These are phyloP conservation scores for Petrolisthes manimaculis DNA, from an alignment of 2,888 invertebrate genomes.

Conservation along the genomic window DNA sequence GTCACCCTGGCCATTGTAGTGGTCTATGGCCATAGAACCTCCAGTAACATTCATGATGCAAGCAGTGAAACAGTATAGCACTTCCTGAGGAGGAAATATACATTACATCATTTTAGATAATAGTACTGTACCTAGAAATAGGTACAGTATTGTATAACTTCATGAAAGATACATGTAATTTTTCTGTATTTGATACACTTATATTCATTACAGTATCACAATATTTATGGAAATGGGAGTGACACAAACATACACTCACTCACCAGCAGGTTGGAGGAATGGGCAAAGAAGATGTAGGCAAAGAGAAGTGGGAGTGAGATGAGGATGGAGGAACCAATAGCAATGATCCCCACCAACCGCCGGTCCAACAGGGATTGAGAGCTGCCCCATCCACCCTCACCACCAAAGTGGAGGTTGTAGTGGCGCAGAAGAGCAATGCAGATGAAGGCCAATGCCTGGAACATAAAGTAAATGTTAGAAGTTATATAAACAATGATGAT, in stretches of 20 bases:
- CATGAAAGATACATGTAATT: neutral
- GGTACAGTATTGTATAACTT: neutral
- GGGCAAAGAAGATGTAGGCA: constrained; percentile 66
- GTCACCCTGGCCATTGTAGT: constrained; percentile 62
- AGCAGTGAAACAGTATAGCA: constrained; percentile 66
- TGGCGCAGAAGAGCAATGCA: constrained; percentile 55
- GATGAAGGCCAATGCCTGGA: constrained; percentile 51
- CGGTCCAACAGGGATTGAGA: constrained; percentile 48
- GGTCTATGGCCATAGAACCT: constrained; percentile 66
- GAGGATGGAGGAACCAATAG: constrained; percentile 66
- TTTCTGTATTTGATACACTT: neutral
- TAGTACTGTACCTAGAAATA: neutral
- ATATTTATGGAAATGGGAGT: neutral
- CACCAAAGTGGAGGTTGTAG: constrained; percentile 50
- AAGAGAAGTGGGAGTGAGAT: constrained; percentile 66
- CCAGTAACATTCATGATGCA: constrained; percentile 66
- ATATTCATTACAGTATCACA: neutral
- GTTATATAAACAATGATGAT: neutral
- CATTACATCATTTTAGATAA: neutral
- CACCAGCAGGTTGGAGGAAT: constrained; percentile 64
- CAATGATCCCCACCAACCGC: constrained; percentile 64
- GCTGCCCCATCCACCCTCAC: neutral
- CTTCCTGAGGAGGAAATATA: constrained; percentile 54
- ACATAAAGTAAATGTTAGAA: neutral
- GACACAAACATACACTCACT: neutral